Conservation (phyloP, 2,888 invertebrate species). For the Lasioglossum marginatum region DNA sequence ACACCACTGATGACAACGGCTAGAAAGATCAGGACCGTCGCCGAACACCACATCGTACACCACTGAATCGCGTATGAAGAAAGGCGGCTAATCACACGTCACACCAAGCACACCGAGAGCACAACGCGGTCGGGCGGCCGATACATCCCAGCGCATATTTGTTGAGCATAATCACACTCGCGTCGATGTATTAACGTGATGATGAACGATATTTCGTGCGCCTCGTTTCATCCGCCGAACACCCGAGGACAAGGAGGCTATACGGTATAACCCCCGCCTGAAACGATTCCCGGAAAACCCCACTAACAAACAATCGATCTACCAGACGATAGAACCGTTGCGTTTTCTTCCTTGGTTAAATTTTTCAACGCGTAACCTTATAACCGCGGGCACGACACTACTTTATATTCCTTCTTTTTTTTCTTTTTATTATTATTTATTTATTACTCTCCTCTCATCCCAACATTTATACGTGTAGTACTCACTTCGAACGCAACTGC, state of each 20-base stretch:
- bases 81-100: conserved; percentile 73
- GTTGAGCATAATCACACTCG: conserved; percentile 59
- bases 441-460: not conserved
- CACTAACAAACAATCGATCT: conserved; percentile 58
- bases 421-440: not conserved
- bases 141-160: conserved; percentile 67
- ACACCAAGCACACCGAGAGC: conserved; percentile 76
- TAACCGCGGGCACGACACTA: conserved; percentile 50
- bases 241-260: conserved; percentile 32
- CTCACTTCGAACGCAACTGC: conserved; percentile 55
- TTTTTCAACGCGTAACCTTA: conserved; percentile 31
- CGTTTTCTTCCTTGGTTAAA: conserved; percentile 47
- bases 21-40: conserved; percentile 71
- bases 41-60: conserved; percentile 81
- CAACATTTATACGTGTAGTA: conserved; percentile 6
- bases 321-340: conserved; percentile 40
- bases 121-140: conserved; percentile 66
- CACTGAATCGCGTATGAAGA: conserved; percentile 71
- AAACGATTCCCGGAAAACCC: conserved; percentile 49
- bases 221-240: conserved; percentile 29
- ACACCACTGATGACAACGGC: conserved; percentile 74
- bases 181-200: conserved; percentile 33
- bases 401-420: conserved; percentile 20
- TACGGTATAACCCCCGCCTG: not conserved
- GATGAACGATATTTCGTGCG: conserved; percentile 7